These are phyloP conservation scores for Chrysoperla carnea DNA, from an alignment of 1,140 invertebrate species.

Conservation along the genomic window DNA sequence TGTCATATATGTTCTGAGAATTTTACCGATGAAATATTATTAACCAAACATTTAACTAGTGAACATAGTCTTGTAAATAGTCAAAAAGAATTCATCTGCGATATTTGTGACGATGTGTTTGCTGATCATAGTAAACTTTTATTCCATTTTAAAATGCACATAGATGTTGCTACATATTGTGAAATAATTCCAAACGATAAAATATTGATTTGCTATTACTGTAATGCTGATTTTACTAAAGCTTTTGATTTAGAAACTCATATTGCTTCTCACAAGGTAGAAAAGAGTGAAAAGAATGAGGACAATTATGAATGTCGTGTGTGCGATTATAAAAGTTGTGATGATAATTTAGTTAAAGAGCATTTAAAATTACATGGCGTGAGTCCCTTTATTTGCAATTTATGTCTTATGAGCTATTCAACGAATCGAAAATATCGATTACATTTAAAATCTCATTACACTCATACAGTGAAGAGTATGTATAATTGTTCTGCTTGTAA, in stretches of 20 bases:
- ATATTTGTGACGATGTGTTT: background rate
- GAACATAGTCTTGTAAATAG: background rate
- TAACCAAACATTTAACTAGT: background rate
- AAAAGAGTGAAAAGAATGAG: background rate
- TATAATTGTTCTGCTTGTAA: background rate
- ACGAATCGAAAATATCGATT: background rate
- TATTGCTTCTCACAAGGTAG: background rate
- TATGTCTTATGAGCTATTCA: background rate
- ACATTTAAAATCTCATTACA: background rate
- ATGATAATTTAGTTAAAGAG: background rate
- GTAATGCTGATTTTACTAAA: background rate
- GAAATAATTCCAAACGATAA: no score
- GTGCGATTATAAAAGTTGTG: background rate
- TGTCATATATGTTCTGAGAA: no score
- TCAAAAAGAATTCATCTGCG: background rate
- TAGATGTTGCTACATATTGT: no score
- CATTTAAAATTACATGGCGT: background rate
- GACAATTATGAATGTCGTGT: background rate
- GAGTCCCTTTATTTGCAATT: background rate
- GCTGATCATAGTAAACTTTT: background rate
- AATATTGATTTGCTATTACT: background rate
- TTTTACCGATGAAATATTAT: no score
- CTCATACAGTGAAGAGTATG: background rate
- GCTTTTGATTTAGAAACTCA: background rate
- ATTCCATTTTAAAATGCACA: background rate